Evolutionary conservation across 2,888 invertebrate species (phyloP).

Genomic region (Gari tellinella): DNA sequence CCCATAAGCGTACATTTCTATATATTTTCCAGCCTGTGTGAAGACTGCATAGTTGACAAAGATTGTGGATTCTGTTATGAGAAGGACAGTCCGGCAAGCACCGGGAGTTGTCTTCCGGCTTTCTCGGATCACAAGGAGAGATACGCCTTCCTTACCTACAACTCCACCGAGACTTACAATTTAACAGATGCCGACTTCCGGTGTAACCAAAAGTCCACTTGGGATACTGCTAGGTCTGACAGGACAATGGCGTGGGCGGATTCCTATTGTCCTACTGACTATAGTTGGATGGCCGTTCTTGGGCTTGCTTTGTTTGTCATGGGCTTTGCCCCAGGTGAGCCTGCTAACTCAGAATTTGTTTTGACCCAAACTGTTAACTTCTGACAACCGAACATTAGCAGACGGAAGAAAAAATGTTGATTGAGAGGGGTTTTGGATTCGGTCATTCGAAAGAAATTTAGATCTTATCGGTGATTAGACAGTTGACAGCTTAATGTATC

Average conservation of each 20-base stretch:
- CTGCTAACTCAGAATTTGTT: no score
- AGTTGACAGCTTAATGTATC: no score
- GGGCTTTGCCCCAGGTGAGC: constrained; percentile 84
- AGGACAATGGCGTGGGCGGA: constrained; percentile 79
- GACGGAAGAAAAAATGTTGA: no score
- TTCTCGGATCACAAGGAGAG: constrained; percentile 55
- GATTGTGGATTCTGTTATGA: constrained; percentile 85
- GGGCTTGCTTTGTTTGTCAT: constrained; percentile 85
- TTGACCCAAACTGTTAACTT: no score
- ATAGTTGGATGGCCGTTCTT: constrained; percentile 84
- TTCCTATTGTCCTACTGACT: constrained; percentile 84
- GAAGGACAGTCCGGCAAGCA: constrained; percentile 49
- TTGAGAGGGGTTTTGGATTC: no score
- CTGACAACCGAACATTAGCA: no score
- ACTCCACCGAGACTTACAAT: constrained; percentile 1
- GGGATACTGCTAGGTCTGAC: constrained; percentile 40
- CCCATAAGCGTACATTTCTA: no score
- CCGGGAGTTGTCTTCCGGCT: constrained; percentile 78
- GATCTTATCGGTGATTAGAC: no score
- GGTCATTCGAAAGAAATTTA: no score
- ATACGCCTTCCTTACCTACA: constrained; percentile 45
- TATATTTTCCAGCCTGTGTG: constrained; percentile 67
- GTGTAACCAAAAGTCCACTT: constrained; percentile 49
- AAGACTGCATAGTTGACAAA: constrained; percentile 64
- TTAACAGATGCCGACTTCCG: constrained; percentile 33